phyloP scores from a whole-genome alignment of 2,888 invertebrate genomes.

The Caenorhabditis auriculariae region DNA sequence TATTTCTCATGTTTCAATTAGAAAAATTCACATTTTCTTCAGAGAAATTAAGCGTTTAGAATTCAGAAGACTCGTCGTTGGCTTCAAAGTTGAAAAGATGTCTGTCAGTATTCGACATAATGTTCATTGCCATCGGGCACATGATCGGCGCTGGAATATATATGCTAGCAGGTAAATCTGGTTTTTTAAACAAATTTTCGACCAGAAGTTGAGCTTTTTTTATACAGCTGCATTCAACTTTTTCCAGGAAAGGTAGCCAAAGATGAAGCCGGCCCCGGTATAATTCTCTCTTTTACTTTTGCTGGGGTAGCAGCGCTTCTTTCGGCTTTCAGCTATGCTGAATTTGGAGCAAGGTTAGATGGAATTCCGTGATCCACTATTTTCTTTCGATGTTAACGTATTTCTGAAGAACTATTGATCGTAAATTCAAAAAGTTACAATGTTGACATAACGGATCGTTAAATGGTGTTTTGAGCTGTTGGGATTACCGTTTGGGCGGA shows the following conservation, averaged over 20 bases:
- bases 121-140: slow-evolving; percentile 39
- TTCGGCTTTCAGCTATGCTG: slow-evolving; percentile 75
- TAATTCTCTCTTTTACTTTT: slow-evolving; percentile 77
- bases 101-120: slow-evolving; percentile 28
- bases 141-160: slow-evolving; percentile 46
- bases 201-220: too few species aligned
- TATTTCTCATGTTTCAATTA: too few species aligned
- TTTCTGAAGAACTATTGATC: slow-evolving; percentile 4
- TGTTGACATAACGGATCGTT: too few species aligned
- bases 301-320: slow-evolving; percentile 81
- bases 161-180: slow-evolving; percentile 37
- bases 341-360: slow-evolving; percentile 65
- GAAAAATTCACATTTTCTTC: too few species aligned
- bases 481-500: too few species aligned
- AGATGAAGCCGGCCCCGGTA: slow-evolving; percentile 85
- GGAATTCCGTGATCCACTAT: slow-evolving; percentile 14
- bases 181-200: too few species aligned
- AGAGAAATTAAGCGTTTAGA: too few species aligned
- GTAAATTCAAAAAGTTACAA: too few species aligned
- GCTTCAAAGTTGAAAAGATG: slow-evolving; percentile 31
- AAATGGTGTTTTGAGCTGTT: too few species aligned
- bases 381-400: neutral
- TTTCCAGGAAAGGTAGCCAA: slow-evolving; percentile 77
- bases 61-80: slow-evolving; percentile 11
- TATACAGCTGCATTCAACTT: too few species aligned